Evolutionary conservation across 2,113 vertebrate genomes (phyloP).

Genomic region (Hoplias malabaricus): DNA sequence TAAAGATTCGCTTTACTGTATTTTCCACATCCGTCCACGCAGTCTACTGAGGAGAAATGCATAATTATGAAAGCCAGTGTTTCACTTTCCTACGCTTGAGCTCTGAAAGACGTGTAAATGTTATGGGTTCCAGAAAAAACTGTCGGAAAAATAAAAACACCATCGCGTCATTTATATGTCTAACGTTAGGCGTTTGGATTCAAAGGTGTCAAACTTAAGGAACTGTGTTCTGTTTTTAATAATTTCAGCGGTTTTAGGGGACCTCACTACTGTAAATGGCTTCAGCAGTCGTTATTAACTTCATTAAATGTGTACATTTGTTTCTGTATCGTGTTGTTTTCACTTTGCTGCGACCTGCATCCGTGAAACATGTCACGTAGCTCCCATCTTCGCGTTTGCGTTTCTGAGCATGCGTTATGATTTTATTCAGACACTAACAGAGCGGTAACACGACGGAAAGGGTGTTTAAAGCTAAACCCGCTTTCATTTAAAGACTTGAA

Average conservation of each 20-base stretch:
- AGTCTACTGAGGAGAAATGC: too few species aligned
- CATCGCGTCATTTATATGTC: neutral
- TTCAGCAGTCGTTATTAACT: neutral
- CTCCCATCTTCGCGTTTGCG: constrained; percentile 8
- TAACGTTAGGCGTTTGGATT: neutral
- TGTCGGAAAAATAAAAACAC: too few species aligned
- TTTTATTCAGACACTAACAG: neutral
- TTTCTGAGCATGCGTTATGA: constrained; percentile 1
- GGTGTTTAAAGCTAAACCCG: neutral
- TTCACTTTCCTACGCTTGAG: neutral
- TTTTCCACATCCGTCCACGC: too few species aligned
- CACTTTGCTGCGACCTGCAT: constrained; percentile 9
- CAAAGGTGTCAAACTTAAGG: neutral
- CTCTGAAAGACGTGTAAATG: neutral
- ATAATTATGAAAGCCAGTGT: neutral
- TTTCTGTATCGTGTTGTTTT: neutral
- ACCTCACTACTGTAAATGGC: neutral
- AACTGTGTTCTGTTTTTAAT: neutral
- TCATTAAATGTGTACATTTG: neutral
- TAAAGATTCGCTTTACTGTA: neutral
- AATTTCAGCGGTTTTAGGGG: neutral
- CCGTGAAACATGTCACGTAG: constrained; percentile 51
- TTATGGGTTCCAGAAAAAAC: neutral
- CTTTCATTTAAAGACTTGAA: neutral
- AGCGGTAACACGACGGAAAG: neutral